Evolutionary conservation across 1,140 invertebrate genomes (phyloP).

Genomic region (Drosophila punjabiensis): DNA sequence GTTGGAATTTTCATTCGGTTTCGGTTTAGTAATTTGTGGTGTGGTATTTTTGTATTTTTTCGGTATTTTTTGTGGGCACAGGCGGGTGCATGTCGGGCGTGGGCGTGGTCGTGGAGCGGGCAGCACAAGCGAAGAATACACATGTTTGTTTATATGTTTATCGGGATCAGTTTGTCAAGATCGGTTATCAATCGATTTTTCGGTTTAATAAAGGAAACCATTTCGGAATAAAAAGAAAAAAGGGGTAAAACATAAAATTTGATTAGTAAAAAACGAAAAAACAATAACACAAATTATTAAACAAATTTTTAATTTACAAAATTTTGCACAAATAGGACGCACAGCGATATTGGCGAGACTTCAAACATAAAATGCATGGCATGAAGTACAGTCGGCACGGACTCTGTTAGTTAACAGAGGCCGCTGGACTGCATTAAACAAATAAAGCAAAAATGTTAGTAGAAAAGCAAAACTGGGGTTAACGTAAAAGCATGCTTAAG

Average conservation of each 20-base stretch:
- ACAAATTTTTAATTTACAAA: conserved; percentile 25
- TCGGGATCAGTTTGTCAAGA: conserved; percentile 70
- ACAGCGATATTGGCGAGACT: conserved; percentile 38
- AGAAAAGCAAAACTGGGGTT: conserved; percentile 14
- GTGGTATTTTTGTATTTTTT: conserved; percentile 23
- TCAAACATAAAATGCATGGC: conserved; percentile 45
- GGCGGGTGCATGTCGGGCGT: conserved; percentile 76
- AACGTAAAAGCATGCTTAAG: conserved; percentile 21
- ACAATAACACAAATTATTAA: conserved; percentile 67
- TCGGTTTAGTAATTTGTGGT: conserved; percentile 35
- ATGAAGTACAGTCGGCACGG: conserved; percentile 25
- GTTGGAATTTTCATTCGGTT: conserved; percentile 31
- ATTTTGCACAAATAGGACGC: conserved; percentile 29
- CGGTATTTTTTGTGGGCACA: conserved; percentile 54
- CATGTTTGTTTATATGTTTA: conserved; percentile 50
- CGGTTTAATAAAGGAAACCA: conserved; percentile 47
- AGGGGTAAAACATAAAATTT: conserved; percentile 81
- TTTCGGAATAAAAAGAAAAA: conserved; percentile 66
- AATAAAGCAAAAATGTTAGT: conserved; percentile 43
- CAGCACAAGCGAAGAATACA: conserved; percentile 67
- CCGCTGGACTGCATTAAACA: background rate
- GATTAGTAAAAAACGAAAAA: conserved; percentile 79
- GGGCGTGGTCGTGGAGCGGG: conserved; percentile 75
- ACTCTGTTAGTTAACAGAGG: conserved; percentile 35
- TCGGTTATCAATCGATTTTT: conserved; percentile 37